Evolutionary conservation across 2,113 vertebrate species (phyloP).

Genomic region (Pitta sordida): DNA sequence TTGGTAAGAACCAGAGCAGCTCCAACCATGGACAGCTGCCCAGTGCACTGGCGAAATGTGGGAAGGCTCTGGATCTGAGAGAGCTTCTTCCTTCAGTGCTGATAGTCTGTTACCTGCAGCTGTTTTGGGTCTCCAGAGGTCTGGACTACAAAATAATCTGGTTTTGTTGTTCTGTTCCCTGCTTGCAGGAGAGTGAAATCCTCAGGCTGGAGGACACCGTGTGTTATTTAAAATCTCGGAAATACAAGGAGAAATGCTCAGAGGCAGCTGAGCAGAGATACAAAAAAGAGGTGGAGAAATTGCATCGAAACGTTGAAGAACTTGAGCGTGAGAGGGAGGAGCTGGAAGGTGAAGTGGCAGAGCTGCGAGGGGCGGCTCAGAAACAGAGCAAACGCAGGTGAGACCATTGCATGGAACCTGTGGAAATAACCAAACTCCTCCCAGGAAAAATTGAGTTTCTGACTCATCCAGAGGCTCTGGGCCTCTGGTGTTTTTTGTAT

Average conservation of each 20-base stretch:
- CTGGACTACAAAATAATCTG: neutral
- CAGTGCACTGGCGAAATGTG: neutral
- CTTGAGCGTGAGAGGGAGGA: conserved; percentile 71
- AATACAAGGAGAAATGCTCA: conserved; percentile 1
- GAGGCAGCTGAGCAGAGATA: conserved; percentile 11
- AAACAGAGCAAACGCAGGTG: conserved; percentile 70
- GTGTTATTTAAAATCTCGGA: conserved; percentile 66
- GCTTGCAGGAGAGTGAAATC: conserved; percentile 74
- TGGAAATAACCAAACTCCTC: neutral
- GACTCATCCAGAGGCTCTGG: neutral
- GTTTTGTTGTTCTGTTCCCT: neutral
- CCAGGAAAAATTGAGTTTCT: neutral
- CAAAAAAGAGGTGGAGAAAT: conserved; percentile 47
- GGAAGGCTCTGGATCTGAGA: neutral
- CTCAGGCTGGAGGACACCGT: conserved; percentile 69
- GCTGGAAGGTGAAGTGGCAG: conserved; percentile 71
- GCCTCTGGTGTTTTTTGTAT: neutral
- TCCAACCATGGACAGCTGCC: neutral
- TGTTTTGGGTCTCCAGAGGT: neutral
- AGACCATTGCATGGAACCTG: neutral
- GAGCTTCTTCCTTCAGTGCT: neutral
- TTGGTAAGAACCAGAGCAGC: conserved; percentile 69
- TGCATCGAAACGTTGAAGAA: conserved; percentile 44
- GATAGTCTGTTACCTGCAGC: neutral
- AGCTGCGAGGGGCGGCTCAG: conserved; percentile 59